These are phyloP conservation scores for Brachionus rotundiformis DNA, from an alignment of 1,140 invertebrate species.

Conservation along the genomic window DNA sequence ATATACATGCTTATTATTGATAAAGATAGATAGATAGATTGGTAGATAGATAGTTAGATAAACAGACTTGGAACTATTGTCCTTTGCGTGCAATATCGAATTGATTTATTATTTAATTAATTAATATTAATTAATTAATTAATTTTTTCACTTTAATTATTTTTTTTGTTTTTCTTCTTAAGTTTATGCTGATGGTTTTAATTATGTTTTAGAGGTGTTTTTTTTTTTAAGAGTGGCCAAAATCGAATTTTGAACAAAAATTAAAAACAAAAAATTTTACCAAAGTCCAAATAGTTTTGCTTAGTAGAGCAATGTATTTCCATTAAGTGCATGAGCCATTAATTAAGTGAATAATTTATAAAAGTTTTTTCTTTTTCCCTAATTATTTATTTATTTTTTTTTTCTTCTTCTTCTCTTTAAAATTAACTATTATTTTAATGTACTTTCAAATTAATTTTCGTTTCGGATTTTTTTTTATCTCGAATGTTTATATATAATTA, in stretches of 20 bases:
- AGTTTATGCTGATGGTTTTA: constrained; percentile 5
- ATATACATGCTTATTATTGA: constrained; percentile 39
- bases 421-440: no score
- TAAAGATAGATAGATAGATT: no score
- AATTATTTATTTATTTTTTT: background rate
- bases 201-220: constrained; percentile 33
- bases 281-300: constrained; percentile 25
- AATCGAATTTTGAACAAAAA: constrained; percentile 5
- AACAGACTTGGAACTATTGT: background rate
- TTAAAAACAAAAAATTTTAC: constrained; percentile 14
- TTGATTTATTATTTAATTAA: no score
- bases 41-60: no score
- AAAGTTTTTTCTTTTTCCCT: background rate
- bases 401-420: background rate
- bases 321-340: background rate
- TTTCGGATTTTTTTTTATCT: constrained; percentile 1
- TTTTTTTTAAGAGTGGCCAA: constrained; percentile 14
- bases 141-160: no score
- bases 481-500: background rate
- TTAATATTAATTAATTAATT: no score
- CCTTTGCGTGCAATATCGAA: background rate
- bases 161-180: constrained; percentile 36
- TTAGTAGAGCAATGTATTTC: constrained; percentile 16
- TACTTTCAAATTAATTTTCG: background rate
- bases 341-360: constrained; percentile 2